Conservation (phyloP, 2,113 vertebrate species). For the Marmota monax region DNA sequence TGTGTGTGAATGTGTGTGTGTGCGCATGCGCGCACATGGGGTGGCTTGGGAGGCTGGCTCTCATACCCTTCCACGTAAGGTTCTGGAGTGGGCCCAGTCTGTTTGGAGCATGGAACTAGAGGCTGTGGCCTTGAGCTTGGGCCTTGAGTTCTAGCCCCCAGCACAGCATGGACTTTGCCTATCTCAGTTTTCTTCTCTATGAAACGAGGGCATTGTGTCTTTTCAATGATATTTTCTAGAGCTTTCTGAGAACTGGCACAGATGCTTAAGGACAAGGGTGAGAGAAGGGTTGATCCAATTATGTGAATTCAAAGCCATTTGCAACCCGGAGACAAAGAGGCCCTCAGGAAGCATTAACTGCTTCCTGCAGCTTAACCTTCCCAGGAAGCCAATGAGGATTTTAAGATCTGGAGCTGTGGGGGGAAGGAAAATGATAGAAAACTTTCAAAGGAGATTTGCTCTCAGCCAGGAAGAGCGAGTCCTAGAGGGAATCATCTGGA, state of each 20-base stretch:
- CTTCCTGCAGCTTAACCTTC: not conserved
- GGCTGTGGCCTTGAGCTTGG: not conserved
- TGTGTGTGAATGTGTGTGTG: not conserved
- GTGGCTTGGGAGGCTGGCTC: not conserved
- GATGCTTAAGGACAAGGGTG: not conserved
- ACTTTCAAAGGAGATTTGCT: not conserved
- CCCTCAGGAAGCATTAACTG: not conserved
- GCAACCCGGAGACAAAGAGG: not conserved
- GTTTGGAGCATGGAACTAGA: not conserved
- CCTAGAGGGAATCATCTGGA: not conserved
- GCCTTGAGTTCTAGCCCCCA: not conserved
- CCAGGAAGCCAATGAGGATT: not conserved
- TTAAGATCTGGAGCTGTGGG: not conserved
- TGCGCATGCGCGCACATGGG: too few species aligned
- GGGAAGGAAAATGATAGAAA: not conserved
- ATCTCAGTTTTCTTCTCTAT: not conserved
- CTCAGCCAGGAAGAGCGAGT: not conserved
- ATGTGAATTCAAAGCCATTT: constrained; percentile 26
- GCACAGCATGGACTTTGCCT: not conserved
- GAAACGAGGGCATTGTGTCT: not conserved
- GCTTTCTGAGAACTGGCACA: not conserved
- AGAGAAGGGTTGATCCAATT: not conserved
- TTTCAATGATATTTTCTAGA: not conserved
- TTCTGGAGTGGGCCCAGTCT: not conserved
- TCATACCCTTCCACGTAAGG: not conserved